A percentile compares a stretch with the other conserved stretches of the same genome.
These are phyloP conservation scores for Cossypha dichroa DNA, from an alignment of 2,797 vertebrate genomes.

Conservation along the genomic window DNA sequence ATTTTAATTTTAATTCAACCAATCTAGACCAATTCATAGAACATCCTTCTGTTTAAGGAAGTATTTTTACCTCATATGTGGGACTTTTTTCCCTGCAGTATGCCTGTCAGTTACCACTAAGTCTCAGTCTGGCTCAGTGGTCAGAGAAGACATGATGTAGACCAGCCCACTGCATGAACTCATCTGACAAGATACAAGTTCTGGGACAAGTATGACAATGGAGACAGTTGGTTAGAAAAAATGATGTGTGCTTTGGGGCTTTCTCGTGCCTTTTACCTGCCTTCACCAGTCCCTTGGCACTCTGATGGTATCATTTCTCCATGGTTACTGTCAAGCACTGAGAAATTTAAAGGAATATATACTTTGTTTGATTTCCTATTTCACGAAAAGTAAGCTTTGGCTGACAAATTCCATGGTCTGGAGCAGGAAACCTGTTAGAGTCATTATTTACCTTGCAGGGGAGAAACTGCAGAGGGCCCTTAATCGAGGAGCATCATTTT, in stretches of 20 bases:
- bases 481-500: background rate
- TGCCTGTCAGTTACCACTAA: background rate
- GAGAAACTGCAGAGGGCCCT: background rate
- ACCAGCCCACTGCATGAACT: background rate
- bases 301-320: background rate
- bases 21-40: background rate
- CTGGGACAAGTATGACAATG: background rate
- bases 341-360: background rate
- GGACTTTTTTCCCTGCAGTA: accelerated
- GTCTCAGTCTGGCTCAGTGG: background rate
- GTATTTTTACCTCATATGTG: background rate
- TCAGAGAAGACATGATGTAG: background rate
- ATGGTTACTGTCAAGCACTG: background rate
- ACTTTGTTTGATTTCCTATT: background rate
- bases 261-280: background rate
- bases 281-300: background rate
- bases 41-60: background rate
- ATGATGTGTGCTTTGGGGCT: background rate
- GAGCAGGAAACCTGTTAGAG: background rate
- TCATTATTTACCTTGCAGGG: background rate
- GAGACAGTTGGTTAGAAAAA: background rate
- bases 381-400: background rate
- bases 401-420: background rate
- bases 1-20: background rate
- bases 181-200: background rate